These are phyloP conservation scores for Alosa alosa DNA, from an alignment of 2,113 vertebrate genomes.

Conservation along the genomic window DNA sequence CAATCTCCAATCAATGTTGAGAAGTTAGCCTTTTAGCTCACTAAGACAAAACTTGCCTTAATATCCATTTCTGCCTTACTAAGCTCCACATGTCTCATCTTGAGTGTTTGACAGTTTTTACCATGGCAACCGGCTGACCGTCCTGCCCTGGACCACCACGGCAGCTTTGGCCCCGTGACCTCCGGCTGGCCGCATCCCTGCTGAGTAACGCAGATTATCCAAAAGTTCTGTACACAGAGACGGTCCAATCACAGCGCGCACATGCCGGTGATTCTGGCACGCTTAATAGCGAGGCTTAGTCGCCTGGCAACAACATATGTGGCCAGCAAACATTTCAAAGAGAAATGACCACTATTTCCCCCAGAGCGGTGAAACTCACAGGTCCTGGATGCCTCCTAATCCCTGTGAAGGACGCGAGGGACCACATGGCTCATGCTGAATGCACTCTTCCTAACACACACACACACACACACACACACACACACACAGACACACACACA, in stretches of 20 bases:
- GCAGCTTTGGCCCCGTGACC: background rate
- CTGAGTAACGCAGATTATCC: background rate
- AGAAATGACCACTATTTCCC: background rate
- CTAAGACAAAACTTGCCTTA: too few species aligned
- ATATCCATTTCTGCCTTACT: background rate
- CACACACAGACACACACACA: too few species aligned
- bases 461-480: too few species aligned
- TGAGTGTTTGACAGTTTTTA: background rate
- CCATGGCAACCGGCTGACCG: background rate
- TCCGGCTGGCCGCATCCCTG: background rate
- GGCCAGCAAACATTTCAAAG: background rate
- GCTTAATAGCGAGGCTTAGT: background rate
- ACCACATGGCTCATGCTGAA: too few species aligned
- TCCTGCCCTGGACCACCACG: background rate
- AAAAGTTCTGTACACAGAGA: background rate
- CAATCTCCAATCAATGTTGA: too few species aligned
- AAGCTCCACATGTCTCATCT: background rate
- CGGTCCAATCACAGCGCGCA: background rate
- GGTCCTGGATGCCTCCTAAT: background rate
- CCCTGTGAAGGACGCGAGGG: too few species aligned
- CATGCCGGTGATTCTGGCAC: background rate
- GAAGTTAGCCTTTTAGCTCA: too few species aligned
- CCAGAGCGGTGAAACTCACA: background rate
- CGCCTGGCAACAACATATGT: background rate
- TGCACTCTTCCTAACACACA: too few species aligned